These are phyloP conservation scores for Menura novaehollandiae DNA, from an alignment of 2,113 vertebrate genomes.

Conservation along the genomic window DNA sequence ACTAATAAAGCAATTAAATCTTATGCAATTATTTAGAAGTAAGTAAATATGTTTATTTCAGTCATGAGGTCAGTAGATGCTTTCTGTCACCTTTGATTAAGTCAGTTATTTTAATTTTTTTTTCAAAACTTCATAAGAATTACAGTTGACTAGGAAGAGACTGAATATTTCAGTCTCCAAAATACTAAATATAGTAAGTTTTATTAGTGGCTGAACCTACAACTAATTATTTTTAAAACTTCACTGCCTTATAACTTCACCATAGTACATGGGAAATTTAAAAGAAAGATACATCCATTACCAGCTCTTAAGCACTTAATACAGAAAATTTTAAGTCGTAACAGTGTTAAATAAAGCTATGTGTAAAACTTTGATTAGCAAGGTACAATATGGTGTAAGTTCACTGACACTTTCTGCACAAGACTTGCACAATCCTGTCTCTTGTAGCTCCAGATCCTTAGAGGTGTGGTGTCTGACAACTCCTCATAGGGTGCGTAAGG, in stretches of 20 bases:
- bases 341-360: neutral
- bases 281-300: neutral
- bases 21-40: neutral
- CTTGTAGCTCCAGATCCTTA: neutral
- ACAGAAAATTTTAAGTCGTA: neutral
- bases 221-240: neutral
- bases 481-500: fast-evolving
- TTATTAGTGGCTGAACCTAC: neutral
- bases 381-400: neutral
- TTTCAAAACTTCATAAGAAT: neutral
- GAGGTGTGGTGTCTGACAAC: fast-evolving
- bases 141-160: neutral
- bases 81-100: neutral
- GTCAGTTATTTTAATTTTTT: neutral
- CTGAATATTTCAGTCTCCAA: neutral
- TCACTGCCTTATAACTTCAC: fast-evolving
- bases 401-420: neutral
- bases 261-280: neutral
- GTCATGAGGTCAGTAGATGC: neutral
- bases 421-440: neutral
- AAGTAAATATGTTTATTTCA: neutral
- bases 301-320: neutral
- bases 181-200: neutral
- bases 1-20: neutral
- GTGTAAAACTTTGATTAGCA: neutral